phyloP scores from a whole-genome alignment of 1,140 invertebrate species.

The Psilanteris sp. region DNA sequence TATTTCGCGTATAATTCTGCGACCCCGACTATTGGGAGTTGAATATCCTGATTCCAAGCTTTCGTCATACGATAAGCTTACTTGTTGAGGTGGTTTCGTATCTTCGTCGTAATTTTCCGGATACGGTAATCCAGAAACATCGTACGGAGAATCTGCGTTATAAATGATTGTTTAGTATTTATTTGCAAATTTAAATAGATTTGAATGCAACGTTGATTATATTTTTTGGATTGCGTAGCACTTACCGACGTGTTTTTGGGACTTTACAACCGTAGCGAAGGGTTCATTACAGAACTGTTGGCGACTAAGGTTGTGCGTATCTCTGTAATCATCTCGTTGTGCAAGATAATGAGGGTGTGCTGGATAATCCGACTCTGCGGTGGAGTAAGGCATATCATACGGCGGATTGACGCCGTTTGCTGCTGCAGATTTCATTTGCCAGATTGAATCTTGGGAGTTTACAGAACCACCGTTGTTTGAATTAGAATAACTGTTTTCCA shows the following conservation, averaged over 20 bases:
- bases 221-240: too few relatives aligned
- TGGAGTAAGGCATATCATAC: slow-evolving; percentile 91
- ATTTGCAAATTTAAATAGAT: too few relatives aligned
- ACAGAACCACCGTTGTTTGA: slow-evolving; percentile 95
- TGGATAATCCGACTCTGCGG: slow-evolving; percentile 90
- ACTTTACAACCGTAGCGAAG: slow-evolving; percentile 91
- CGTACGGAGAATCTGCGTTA: slow-evolving; percentile 91
- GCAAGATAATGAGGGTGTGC: slow-evolving; percentile 88
- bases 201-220: too few relatives aligned
- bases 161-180: too few relatives aligned
- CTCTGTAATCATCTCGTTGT: slow-evolving; percentile 86
- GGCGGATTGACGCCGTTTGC: slow-evolving; percentile 83
- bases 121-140: slow-evolving; percentile 93
- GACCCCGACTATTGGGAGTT: slow-evolving; percentile 92
- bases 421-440: slow-evolving; percentile 93
- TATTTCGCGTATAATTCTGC: slow-evolving; percentile 94
- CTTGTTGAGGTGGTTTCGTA: slow-evolving; percentile 88
- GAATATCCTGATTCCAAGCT: slow-evolving; percentile 95
- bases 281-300: slow-evolving; percentile 92
- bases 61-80: slow-evolving; percentile 93
- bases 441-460: slow-evolving; percentile 96
- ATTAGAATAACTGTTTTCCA: slow-evolving; percentile 94
- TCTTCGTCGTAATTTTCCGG: slow-evolving; percentile 88
- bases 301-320: slow-evolving; percentile 88
- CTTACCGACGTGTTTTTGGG: slow-evolving; percentile 91